Evolutionary conservation across 2,797 vertebrate genomes (phyloP).

Genomic region (Urophycis tenuis): DNA sequence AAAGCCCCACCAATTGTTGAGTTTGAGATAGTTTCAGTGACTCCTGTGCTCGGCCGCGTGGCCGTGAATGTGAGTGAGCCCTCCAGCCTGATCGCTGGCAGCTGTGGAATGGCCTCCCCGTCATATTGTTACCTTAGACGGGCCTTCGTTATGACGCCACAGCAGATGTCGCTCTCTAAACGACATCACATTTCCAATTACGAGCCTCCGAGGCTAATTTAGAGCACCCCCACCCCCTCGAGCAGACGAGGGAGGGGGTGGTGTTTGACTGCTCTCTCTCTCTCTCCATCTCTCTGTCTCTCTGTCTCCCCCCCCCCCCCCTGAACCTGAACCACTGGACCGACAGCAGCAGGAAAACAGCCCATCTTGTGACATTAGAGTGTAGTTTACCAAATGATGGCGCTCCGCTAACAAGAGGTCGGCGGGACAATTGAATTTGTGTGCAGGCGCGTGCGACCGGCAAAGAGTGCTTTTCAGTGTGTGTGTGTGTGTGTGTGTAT

Average conservation of each 20-base stretch:
- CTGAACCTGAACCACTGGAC: slow-evolving; percentile 37
- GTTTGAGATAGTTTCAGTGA: not conserved
- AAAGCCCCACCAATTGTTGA: not conserved
- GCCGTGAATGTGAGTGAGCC: slow-evolving; percentile 9
- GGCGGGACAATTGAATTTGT: slow-evolving; percentile 66
- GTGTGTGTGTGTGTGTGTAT: not conserved
- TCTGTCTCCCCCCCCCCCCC: slow-evolving; percentile 46
- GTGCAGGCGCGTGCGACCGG: not conserved
- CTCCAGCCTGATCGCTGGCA: slow-evolving; percentile 52
- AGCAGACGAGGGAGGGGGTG: slow-evolving; percentile 43
- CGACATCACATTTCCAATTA: slow-evolving; percentile 67
- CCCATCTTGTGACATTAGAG: slow-evolving; percentile 48
- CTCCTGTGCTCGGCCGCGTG: not conserved
- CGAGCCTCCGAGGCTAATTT: slow-evolving; percentile 62
- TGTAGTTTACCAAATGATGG: slow-evolving; percentile 53
- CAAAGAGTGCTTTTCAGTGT: not conserved
- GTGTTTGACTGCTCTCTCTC: not conserved
- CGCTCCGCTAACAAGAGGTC: slow-evolving; percentile 60
- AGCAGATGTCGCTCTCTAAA: slow-evolving; percentile 64
- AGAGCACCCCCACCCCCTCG: slow-evolving; percentile 37
- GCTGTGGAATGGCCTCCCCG: slow-evolving; percentile 58
- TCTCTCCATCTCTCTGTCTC: not conserved
- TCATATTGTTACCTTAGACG: slow-evolving; percentile 64
- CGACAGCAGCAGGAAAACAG: slow-evolving; percentile 46
- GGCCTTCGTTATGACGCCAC: slow-evolving; percentile 58